phyloP scores from a whole-genome alignment of 2,797 vertebrate genomes.

The Calcarius lapponicus region DNA sequence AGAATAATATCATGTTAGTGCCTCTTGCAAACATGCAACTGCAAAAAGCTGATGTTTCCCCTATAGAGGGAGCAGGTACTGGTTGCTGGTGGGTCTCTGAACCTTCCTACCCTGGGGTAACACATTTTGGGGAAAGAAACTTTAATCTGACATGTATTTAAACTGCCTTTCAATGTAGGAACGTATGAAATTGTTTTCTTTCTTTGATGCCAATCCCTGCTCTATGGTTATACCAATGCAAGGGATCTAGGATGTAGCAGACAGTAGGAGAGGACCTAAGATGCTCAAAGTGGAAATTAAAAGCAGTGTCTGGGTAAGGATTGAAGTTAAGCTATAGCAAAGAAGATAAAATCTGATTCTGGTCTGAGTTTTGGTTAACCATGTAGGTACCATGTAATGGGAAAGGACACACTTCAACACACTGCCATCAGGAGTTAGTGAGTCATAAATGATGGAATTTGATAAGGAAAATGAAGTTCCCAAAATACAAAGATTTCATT shows the following conservation, averaged over 20 bases:
- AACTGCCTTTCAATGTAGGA: neutral
- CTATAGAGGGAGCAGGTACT: neutral
- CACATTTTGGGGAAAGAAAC: neutral
- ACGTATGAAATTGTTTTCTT: neutral
- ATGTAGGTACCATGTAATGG: neutral
- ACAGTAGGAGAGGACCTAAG: neutral
- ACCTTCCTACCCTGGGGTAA: neutral
- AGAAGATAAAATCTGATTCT: neutral
- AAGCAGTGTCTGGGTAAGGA: neutral
- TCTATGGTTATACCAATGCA: neutral
- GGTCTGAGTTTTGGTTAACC: neutral
- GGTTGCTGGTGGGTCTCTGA: neutral
- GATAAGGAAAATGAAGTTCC: neutral
- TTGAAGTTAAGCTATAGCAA: neutral
- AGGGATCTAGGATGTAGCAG: neutral
- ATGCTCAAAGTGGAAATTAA: neutral
- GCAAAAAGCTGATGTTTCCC: neutral
- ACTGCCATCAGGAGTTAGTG: neutral
- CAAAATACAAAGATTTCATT: neutral
- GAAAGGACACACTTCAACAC: neutral
- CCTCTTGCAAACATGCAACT: neutral
- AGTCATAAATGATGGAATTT: neutral
- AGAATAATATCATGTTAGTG: neutral
- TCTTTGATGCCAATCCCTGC: neutral
- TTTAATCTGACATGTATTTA: neutral